Percentiles rank a stretch among this genome's conserved stretches.
Evolutionary conservation across 2,113 vertebrate genomes (phyloP).

Genomic region (Lonchura striata): DNA sequence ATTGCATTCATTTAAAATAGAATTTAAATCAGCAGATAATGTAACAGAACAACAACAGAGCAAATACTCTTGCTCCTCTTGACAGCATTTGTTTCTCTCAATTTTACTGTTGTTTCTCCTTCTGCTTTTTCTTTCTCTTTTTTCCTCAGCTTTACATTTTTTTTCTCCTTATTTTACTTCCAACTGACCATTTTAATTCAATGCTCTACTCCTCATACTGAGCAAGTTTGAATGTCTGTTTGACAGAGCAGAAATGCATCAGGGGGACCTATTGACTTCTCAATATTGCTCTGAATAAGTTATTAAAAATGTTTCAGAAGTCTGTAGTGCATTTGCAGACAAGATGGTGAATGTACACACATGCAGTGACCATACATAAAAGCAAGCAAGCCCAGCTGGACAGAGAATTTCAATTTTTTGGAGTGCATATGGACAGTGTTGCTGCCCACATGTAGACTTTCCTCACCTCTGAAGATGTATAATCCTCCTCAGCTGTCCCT

Average conservation of each 20-base stretch:
- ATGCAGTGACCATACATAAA: not conserved
- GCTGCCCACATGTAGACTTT: not conserved
- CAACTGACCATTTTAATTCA: not conserved
- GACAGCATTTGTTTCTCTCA: not conserved
- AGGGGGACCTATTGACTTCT: not conserved
- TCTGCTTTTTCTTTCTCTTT: not conserved
- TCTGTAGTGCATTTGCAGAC: not conserved
- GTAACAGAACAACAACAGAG: not conserved
- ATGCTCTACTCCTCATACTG: not conserved
- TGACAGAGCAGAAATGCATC: not conserved
- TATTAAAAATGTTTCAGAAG: not conserved
- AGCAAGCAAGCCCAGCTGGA: not conserved
- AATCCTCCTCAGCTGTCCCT: not conserved
- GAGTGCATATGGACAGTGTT: accelerated
- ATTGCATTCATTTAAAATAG: not conserved
- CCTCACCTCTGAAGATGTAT: not conserved
- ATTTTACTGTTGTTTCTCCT: not conserved
- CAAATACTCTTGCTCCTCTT: not conserved
- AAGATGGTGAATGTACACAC: not conserved
- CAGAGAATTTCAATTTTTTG: not conserved
- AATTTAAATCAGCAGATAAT: not conserved
- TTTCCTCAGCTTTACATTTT: not conserved
- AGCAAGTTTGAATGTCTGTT: accelerated
- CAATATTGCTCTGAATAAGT: not conserved
- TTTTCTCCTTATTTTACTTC: not conserved